These are phyloP conservation scores for Agrypnus murinus DNA, from an alignment of 2,888 invertebrate genomes.

Conservation along the genomic window DNA sequence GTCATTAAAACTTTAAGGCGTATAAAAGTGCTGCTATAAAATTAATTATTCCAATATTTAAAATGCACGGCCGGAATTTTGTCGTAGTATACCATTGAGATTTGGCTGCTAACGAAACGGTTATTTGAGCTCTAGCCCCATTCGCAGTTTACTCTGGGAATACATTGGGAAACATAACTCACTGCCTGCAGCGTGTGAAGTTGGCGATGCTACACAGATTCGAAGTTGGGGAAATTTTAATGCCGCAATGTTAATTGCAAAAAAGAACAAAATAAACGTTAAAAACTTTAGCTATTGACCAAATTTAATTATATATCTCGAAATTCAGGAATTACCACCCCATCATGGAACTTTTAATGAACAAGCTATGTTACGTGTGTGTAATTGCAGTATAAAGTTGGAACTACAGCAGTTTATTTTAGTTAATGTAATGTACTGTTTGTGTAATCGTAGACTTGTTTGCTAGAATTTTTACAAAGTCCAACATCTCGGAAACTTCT, in stretches of 20 bases:
- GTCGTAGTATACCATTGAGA: conserved; percentile 14
- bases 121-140: conserved; percentile 18
- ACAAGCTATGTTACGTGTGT: conserved; percentile 40
- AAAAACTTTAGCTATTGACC: conserved; percentile 32
- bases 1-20: conserved; percentile 35
- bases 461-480: background rate
- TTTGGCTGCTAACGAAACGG: conserved; percentile 21
- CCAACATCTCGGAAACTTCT: background rate
- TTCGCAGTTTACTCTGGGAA: conserved; percentile 6
- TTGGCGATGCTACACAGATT: conserved; percentile 14
- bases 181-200: conserved; percentile 31
- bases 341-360: conserved; percentile 41
- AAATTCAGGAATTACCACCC: conserved; percentile 26
- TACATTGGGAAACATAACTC: conserved; percentile 30
- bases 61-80: conserved; percentile 7
- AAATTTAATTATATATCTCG: conserved; percentile 43
- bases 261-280: conserved; percentile 12
- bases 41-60: conserved; percentile 38
- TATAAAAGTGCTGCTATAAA: conserved; percentile 32
- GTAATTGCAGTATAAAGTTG: conserved; percentile 41
- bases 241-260: conserved; percentile 27
- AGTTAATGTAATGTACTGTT: conserved; percentile 39
- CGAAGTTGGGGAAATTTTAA: conserved; percentile 25
- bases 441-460: conserved; percentile 32
- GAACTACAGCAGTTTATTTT: conserved; percentile 43